Conservation (phyloP, 2,797 vertebrate species). For the Xiphorhynchus erythropygius region DNA sequence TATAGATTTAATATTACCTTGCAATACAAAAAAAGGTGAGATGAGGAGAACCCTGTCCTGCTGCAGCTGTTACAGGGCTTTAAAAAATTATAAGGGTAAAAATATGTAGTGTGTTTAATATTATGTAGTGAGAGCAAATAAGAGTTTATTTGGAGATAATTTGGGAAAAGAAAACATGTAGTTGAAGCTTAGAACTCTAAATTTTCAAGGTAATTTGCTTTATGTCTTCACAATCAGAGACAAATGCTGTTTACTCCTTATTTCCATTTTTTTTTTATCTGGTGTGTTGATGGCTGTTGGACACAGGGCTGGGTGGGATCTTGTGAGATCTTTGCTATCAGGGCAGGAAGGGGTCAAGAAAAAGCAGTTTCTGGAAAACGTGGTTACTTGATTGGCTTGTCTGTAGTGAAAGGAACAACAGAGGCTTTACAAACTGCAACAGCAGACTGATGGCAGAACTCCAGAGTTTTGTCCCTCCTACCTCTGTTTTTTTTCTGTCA, state of each 20-base stretch:
- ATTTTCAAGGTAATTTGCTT: background rate
- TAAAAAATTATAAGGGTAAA: background rate
- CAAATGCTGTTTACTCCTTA: background rate
- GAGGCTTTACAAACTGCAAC: background rate
- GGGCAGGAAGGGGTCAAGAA: background rate
- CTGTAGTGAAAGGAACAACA: background rate
- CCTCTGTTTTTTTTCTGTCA: background rate
- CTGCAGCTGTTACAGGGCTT: background rate
- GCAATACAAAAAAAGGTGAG: background rate
- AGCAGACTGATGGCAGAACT: background rate
- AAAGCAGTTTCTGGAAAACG: background rate
- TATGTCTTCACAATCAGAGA: background rate
- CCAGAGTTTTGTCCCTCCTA: background rate
- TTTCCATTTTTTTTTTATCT: background rate
- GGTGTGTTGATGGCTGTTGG: background rate
- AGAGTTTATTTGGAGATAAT: background rate
- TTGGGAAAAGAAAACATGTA: background rate
- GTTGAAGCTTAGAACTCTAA: background rate
- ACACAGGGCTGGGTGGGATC: background rate
- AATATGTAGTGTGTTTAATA: background rate
- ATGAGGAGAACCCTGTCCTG: background rate
- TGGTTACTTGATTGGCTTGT: background rate
- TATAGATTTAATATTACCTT: background rate
- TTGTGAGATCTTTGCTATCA: background rate
- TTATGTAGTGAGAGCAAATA: background rate